Evolutionary conservation across 1,140 invertebrate species (phyloP).

Genomic region (Pogonomyrmex californicus): DNA sequence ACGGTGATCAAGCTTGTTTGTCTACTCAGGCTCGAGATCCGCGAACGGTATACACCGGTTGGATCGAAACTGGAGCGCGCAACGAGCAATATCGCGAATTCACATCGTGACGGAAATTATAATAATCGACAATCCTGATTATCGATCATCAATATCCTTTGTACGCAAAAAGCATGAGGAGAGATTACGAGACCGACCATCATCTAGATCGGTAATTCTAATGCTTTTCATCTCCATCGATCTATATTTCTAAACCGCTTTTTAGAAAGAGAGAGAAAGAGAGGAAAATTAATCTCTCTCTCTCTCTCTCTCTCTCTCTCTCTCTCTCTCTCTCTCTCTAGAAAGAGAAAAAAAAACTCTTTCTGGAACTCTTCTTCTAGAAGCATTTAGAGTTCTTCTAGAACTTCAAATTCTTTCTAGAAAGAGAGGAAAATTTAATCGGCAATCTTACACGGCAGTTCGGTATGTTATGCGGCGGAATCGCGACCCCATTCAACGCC

Average conservation of each 20-base stretch:
- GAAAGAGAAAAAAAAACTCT: no score
- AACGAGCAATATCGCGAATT: constrained; percentile 30
- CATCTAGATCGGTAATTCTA: background rate
- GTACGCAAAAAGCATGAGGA: background rate
- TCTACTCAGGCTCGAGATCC: constrained; percentile 68
- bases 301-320: no score
- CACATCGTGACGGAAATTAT: constrained; percentile 49
- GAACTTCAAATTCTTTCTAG: no score
- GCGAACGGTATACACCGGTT: constrained; percentile 60
- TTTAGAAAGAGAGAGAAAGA: background rate
- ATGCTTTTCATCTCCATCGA: background rate
- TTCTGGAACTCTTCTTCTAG: no score
- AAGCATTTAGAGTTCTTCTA: no score
- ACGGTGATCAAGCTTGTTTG: constrained; percentile 66
- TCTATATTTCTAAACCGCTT: background rate
- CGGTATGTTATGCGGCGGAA: background rate
- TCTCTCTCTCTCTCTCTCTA: no score
- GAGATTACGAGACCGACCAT: background rate
- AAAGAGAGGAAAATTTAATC: background rate
- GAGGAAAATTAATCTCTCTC: no score
- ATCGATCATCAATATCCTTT: background rate
- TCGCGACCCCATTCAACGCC: constrained; percentile 51
- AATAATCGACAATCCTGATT: constrained; percentile 23
- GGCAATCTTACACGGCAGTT: background rate
- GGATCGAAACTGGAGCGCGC: constrained; percentile 53